Base-by-base conservation (phyloP, 2,797 vertebrate genomes). In the Sebastes cheni region DNA sequence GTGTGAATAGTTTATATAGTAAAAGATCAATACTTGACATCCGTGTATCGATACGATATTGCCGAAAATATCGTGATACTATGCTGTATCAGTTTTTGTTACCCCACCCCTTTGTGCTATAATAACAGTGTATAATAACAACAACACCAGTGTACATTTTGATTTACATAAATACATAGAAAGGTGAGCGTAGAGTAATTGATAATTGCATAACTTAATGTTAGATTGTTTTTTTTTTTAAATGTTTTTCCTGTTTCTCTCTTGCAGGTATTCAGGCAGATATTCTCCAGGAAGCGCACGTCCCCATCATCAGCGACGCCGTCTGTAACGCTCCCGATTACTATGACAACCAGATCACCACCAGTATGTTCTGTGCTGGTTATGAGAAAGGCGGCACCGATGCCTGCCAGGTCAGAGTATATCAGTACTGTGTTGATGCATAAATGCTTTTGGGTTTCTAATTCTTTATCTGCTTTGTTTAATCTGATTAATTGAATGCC, bases 331-430 rank as follows among this genome's bases (percentile, higher is more conserved):
- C 94, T 54, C 96, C 96, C 0, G 97, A 98, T 83, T 98, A 97
- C 92, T 98, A 98, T 1, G 95, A 96, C 89, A 97, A 96, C 82
- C 97, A 98, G 94, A 97, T 98, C 93, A 97, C 96, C 75, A 96
- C 96, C 80, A 97, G 95, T 77, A 98, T 98, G 97, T 98, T 98
- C 94, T 98, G 97, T 58, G 97, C 97, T 1, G 97, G 97, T 9
- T 98, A 95, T 81, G 95, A 96, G 18, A 97, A 98, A 85, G 97
- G 97, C n/a, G 97, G 96, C 79, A 96, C 91, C 0, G 97, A 98
- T 29, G 96, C 97, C 70, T 98, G 97, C 78, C 97, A 98, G 97
- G 97, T 98, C 56, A 83, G 88, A 61, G 55, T 39, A 25, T 18
- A 42, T 42, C 39, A 42, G 13, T 42, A 2, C 66, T 67, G 11